These are phyloP conservation scores for Takifugu flavidus DNA, from an alignment of 2,113 vertebrate genomes.

Conservation along the genomic window DNA sequence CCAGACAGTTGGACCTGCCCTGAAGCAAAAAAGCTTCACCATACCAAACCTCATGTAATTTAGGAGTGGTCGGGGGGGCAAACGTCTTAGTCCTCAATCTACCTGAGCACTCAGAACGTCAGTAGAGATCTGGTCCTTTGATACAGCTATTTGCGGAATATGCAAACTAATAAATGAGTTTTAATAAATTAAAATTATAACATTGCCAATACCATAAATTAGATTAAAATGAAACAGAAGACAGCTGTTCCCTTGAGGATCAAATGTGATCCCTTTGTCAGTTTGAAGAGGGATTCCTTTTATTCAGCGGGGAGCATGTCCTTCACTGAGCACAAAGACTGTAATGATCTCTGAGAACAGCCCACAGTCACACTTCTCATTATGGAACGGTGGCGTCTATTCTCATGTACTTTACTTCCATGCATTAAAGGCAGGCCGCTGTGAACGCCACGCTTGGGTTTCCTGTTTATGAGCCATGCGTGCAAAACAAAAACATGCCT, in stretches of 20 bases:
- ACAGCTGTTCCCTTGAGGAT: slow-evolving; percentile 12
- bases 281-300: slow-evolving; percentile 47
- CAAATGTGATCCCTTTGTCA: slow-evolving; percentile 18
- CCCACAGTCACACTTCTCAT: slow-evolving; percentile 41
- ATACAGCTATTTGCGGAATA: no score
- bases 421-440: slow-evolving; percentile 6
- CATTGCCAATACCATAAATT: neutral
- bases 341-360: slow-evolving; percentile 69
- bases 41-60: no score
- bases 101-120: no score
- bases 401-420: slow-evolving; percentile 16
- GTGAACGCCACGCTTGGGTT: neutral
- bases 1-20: no score
- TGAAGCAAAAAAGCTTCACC: no score
- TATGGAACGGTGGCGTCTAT: slow-evolving; percentile 27
- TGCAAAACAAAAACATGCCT: neutral
- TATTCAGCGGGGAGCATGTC: slow-evolving; percentile 59
- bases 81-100: no score
- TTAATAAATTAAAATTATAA: no score
- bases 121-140: no score
- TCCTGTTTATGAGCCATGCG: neutral
- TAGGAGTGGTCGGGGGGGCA: no score
- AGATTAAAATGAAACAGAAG: slow-evolving; percentile 14
- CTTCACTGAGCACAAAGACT: slow-evolving; percentile 44
- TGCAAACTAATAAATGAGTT: no score